Evolutionary conservation across 2,113 vertebrate species (phyloP), one percentile per base, ranked within the genome.

Genomic region (Pygathrix nemaeus): DNA sequence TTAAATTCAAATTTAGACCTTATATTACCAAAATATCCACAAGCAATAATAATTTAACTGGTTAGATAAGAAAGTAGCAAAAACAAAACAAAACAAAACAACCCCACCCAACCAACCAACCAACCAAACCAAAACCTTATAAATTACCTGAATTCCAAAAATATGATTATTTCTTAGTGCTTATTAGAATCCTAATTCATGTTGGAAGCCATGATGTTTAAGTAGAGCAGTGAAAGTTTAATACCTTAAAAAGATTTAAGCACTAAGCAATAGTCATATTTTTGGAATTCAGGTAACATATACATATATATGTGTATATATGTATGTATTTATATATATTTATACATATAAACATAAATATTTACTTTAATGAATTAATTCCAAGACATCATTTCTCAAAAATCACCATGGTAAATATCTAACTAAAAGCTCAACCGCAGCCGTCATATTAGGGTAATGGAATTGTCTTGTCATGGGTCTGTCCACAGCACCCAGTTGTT

Each of bases 361-460:
- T 48, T 50, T 40, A 5, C 7, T 8, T 45, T 9, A 3, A 8
- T 6, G n/a, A n/a, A 13, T 50, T 40, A 12, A 23, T 78, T 48
- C 84, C 21, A 8, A 76, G 84, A 23, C 2, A 1, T 1, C 3
- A 1, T 6, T 27, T 23, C 40, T 75, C 20, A 32, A 40, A 72
- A 61, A 4, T 27, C 38, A 64, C 43, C 45, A 43, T 6, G 16
- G 12, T 1, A 7, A 40, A 10, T 35, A 21, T 5, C 40, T 7
- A 25, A 23, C 17, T 5, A 1, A 43, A n/a, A 25, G 32, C 27
- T 20, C 4, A 0, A 0, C 70, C 38, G 12, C 4, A 0, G 2
- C 35, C 1, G 0, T 43, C 86, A 7, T 3, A 2, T 20, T 18
- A 57, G 21, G 32, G 23, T 0, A 0, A 48, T 25, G 11, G 27